Percentiles rank a stretch among this genome's conserved stretches.
phyloP scores from a whole-genome alignment of 2,888 invertebrate species.

The Rapana venosa region DNA sequence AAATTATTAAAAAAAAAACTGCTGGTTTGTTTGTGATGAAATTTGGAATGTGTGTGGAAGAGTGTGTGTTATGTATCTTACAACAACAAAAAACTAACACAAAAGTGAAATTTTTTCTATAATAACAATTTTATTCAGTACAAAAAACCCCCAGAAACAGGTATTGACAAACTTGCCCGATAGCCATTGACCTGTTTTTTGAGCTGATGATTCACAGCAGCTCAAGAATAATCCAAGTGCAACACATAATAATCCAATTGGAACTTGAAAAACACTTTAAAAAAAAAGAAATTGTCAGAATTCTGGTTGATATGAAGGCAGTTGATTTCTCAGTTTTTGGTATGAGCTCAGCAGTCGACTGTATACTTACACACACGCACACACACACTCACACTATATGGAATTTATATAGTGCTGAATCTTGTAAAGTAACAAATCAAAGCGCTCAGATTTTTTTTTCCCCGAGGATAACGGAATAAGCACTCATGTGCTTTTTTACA shows the following conservation, averaged over 20 bases:
- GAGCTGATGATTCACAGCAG: background rate
- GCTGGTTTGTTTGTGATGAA: background rate
- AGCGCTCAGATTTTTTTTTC: too few species aligned
- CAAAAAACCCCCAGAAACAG: background rate
- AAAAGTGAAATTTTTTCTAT: background rate
- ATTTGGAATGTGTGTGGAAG: background rate
- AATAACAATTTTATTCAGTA: background rate
- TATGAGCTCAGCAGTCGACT: background rate
- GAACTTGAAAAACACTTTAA: background rate
- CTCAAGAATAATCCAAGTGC: background rate
- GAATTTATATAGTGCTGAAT: too few species aligned
- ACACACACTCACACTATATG: background rate
- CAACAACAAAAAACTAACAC: background rate
- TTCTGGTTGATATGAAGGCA: background rate
- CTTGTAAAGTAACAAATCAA: too few species aligned
- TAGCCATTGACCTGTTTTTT: background rate
- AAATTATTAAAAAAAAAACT: conserved; percentile 9
- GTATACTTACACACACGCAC: conserved; percentile 5
- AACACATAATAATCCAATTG: background rate
- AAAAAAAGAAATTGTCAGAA: background rate
- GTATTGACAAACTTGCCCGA: background rate
- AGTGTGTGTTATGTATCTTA: background rate
- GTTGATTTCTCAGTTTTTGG: background rate
- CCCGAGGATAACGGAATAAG: too few species aligned
- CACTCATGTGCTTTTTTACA: too few species aligned